Evolutionary conservation across 1,140 invertebrate species (phyloP).

Genomic region (Aplysia californica): DNA sequence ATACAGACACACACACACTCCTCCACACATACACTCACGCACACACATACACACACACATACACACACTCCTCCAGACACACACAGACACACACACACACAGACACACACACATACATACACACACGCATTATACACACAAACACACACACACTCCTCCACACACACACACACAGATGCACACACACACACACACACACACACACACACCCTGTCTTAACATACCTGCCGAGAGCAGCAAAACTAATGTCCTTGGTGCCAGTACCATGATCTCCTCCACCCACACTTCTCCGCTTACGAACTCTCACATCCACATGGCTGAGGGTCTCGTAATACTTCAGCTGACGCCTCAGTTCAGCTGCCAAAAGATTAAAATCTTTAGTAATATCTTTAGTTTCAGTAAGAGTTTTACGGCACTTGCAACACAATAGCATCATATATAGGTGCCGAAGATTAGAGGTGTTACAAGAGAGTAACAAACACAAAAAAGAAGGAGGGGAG

Average conservation of each 20-base stretch:
- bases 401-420: no score
- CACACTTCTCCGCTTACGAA: constrained; percentile 15
- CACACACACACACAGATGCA: no score
- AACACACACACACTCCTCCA: no score
- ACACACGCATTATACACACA: no score
- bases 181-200: no score
- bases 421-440: no score
- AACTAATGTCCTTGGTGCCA: constrained; percentile 7
- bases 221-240: constrained; percentile 25
- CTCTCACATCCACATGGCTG: constrained; percentile 15
- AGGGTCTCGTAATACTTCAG: constrained; percentile 23
- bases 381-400: neutral
- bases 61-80: no score
- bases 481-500: neutral
- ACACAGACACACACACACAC: neutral
- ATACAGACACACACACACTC: neutral
- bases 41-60: no score
- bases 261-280: neutral
- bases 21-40: no score
- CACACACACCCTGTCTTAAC: no score
- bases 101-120: neutral
- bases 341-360: constrained; percentile 18
- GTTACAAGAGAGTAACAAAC: neutral
- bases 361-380: neutral
- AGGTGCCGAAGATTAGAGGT: no score